These are phyloP conservation scores for Hydrozoanthus gracilis DNA, from an alignment of 92 coral and sea anemone species.

Conservation along the genomic window DNA sequence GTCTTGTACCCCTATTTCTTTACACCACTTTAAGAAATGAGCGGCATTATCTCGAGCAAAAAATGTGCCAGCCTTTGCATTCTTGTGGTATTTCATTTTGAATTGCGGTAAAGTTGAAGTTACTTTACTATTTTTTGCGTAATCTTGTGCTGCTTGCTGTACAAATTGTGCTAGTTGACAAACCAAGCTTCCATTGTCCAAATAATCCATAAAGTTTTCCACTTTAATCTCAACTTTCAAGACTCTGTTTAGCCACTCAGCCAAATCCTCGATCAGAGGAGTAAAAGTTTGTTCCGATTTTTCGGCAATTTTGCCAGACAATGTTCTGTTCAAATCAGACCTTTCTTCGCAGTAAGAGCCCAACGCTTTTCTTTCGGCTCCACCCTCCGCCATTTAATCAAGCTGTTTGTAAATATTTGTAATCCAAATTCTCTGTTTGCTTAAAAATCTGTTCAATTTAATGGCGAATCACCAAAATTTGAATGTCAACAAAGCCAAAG, in stretches of 20 bases:
- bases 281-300: constrained; percentile 80
- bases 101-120: constrained; percentile 69
- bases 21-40: constrained; percentile 90
- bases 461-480: not conserved
- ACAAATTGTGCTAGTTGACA: constrained; percentile 94
- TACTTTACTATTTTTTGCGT: constrained; percentile 61
- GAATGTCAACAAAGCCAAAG: constrained; percentile 30
- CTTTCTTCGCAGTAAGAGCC: constrained; percentile 23
- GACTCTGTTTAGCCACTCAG: constrained; percentile 88
- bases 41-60: constrained; percentile 98
- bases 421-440: constrained; percentile 12
- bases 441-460: not conserved
- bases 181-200: constrained; percentile 92
- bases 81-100: constrained; percentile 79
- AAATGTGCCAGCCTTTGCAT: constrained; percentile 94
- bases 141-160: constrained; percentile 83
- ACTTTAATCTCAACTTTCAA: constrained; percentile 84
- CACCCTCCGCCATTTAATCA: constrained; percentile 13
- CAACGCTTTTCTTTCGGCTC: not conserved
- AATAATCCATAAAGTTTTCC: constrained; percentile 81
- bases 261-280: constrained; percentile 93
- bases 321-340: constrained; percentile 46
- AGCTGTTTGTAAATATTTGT: constrained; percentile 38
- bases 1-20: constrained; percentile 86
- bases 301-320: constrained; percentile 75